Percentiles rank a stretch among this genome's conserved stretches.
These are phyloP conservation scores for Myotis lucifugus DNA, from an alignment of 2,113 vertebrate species.

Conservation along the genomic window DNA sequence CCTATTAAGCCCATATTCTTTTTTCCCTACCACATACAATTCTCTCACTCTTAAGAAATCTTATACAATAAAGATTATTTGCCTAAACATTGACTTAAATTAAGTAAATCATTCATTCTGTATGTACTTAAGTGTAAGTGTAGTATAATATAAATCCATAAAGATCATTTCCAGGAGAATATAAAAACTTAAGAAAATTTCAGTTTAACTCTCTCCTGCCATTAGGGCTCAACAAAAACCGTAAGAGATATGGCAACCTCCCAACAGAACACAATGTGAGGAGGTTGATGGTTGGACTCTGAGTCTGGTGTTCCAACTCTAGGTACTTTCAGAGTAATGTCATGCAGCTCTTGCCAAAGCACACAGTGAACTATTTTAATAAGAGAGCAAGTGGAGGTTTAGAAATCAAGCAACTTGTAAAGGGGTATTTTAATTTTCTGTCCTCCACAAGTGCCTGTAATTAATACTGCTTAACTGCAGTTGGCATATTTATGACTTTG, in stretches of 20 bases:
- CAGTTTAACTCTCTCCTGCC: constrained; percentile 13
- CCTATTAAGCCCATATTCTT: not conserved
- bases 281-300: not conserved
- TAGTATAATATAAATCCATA: not conserved
- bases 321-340: not conserved
- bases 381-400: constrained; percentile 6
- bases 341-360: constrained; percentile 41
- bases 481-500: constrained; percentile 44
- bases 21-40: not conserved
- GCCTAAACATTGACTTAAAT: not conserved
- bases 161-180: constrained; percentile 6
- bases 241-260: not conserved
- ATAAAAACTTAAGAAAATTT: constrained; percentile 14
- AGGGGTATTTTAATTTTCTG: constrained; percentile 46
- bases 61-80: not conserved
- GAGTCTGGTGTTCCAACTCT: not conserved
- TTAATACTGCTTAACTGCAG: constrained; percentile 11
- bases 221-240: constrained; percentile 22
- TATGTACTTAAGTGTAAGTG: not conserved
- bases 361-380: not conserved
- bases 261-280: not conserved
- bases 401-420: not conserved
- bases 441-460: not conserved
- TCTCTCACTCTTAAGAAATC: not conserved
- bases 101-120: constrained; percentile 3